Base-by-base conservation (phyloP, 2,113 vertebrate genomes). In the Etheostoma cragini region DNA sequence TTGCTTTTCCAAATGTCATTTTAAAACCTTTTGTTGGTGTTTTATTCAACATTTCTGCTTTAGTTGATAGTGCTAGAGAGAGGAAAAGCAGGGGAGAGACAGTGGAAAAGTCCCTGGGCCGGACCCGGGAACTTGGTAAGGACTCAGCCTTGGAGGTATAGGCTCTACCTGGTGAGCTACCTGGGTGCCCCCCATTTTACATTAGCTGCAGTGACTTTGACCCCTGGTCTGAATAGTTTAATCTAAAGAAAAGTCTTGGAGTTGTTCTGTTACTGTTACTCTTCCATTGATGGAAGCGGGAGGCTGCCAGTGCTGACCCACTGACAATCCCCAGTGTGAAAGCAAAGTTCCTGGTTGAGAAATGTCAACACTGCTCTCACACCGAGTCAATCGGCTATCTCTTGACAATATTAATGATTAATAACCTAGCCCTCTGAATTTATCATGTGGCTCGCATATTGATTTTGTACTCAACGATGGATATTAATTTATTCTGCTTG, bases 331-430 rank as follows among this genome's bases (percentile, higher is more conserved):
- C 21, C 17, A 2, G 66, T 69, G 56, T 35, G 21, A 75, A 33
- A 80, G 56, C 62, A 81, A 69, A 72, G 70, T 80, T 77, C 81
- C n/a, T 65, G 46, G 58, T 63, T 64, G 70, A 80, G 60, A 85
- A 87, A 81, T 77, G 72, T 69, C 62, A 79, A 53, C 66, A 64
- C 3, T 0, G 46, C 78, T 53, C 26, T 63, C 53, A 78, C 33
- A 60, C 76, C 5, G 10, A 81, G 81, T 83, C 65, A 76, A 12
- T 54, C 10, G 4, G n/a, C 72, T 52, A 3, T 69, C 69, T 80
- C 83, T 72, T 47, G 63, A 74, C 58, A 70, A 13, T 60, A 83
- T 85, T 33, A 81, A 86, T 88, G 38, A 81, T 81, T 86, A 78
- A 89, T 83, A 75, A 71, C 30, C 15, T 8, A 16, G 69, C 56